Conservation (phyloP, 2,888 invertebrate species). For the Caenorhabditis sinica region DNA sequence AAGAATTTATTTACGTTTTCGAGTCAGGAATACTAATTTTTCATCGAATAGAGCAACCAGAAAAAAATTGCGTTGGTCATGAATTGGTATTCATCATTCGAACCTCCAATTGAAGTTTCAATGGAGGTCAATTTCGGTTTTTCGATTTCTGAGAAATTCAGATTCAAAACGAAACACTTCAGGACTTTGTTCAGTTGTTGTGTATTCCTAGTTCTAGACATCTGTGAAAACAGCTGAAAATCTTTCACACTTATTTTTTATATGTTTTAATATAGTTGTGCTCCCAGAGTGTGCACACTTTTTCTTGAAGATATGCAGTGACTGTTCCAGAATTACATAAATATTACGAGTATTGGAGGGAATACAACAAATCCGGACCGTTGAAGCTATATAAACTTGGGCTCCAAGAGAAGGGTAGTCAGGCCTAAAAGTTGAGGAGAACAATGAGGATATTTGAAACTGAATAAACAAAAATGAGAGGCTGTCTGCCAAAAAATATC, state of each 20-base stretch:
- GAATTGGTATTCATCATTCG: conserved; percentile 41
- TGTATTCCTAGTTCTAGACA: too few relatives aligned
- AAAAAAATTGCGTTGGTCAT: conserved; percentile 29
- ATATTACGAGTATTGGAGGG: too few relatives aligned
- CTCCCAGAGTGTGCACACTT: too few relatives aligned
- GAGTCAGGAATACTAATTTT: conserved; percentile 46
- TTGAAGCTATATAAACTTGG: too few relatives aligned
- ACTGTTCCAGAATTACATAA: too few relatives aligned
- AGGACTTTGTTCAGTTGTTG: background rate
- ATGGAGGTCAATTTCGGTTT: background rate
- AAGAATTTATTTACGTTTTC: conserved; percentile 33
- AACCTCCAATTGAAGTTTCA: background rate
- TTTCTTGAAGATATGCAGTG: too few relatives aligned
- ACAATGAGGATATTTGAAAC: conserved; percentile 5
- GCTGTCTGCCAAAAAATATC: background rate
- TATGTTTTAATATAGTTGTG: too few relatives aligned
- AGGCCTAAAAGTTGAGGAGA: background rate
- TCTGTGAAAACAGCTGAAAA: too few relatives aligned
- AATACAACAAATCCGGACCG: too few relatives aligned
- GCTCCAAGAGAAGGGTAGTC: too few relatives aligned
- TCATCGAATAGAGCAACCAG: background rate
- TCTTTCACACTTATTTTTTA: too few relatives aligned
- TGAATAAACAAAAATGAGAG: background rate
- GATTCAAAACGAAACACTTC: background rate
- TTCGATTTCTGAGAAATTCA: background rate